These are phyloP conservation scores for Stenolophus ochropezus DNA, from an alignment of 2,888 invertebrate genomes.

Conservation along the genomic window DNA sequence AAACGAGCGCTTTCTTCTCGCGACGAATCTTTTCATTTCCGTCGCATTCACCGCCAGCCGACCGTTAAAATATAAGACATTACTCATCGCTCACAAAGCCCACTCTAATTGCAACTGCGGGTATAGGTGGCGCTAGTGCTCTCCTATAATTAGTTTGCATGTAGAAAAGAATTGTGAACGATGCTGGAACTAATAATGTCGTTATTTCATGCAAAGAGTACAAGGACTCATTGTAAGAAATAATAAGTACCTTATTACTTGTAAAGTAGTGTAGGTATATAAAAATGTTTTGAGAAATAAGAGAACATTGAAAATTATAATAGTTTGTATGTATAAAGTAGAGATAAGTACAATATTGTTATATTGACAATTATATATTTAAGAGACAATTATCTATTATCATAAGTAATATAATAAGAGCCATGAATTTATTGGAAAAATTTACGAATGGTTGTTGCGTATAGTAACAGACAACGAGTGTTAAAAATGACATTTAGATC, in stretches of 20 bases:
- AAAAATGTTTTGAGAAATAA: too few relatives aligned
- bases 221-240: neutral
- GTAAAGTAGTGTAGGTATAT: too few relatives aligned
- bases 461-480: too few relatives aligned
- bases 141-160: neutral
- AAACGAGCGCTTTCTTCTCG: neutral
- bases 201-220: neutral
- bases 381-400: too few relatives aligned
- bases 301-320: too few relatives aligned
- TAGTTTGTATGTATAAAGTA: too few relatives aligned
- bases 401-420: too few relatives aligned
- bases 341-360: too few relatives aligned
- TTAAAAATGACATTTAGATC: too few relatives aligned
- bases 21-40: constrained; percentile 49
- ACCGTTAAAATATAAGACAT: constrained; percentile 48
- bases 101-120: neutral
- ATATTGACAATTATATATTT: too few relatives aligned
- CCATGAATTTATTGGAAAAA: too few relatives aligned
- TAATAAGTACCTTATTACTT: neutral
- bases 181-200: neutral
- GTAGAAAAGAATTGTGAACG: neutral
- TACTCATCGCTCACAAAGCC: neutral
- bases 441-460: too few relatives aligned
- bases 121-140: neutral
- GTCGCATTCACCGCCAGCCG: constrained; percentile 10